Percentiles rank a stretch among this genome's conserved stretches.
Conservation (phyloP, 2,888 invertebrate species). For the Monochamus alternatus region DNA sequence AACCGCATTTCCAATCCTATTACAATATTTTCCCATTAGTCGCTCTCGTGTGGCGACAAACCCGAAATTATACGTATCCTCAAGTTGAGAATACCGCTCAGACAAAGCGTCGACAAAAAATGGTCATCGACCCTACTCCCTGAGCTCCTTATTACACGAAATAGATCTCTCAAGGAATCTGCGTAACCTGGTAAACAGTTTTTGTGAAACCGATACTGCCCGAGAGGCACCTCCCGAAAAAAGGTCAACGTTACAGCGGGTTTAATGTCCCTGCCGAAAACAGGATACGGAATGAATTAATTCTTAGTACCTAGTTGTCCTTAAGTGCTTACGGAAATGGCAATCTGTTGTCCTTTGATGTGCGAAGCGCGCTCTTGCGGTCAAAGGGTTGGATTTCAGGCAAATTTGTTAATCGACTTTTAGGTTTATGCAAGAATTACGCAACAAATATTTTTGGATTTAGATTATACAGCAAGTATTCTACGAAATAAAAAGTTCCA, state of each 20-base stretch:
- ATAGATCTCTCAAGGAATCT: neutral
- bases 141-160: neutral
- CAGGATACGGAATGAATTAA: constrained; percentile 2
- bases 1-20: too few species aligned
- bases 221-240: neutral
- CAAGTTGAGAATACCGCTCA: neutral
- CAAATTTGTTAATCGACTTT: neutral
- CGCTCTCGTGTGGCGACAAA: neutral
- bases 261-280: neutral
- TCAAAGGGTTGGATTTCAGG: neutral
- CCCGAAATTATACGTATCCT: neutral
- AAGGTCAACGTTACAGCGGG: neutral
- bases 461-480: too few species aligned
- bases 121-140: neutral
- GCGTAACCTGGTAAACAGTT: neutral
- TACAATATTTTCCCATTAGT: too few species aligned
- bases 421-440: too few species aligned
- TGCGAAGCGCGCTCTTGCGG: neutral
- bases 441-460: too few species aligned
- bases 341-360: neutral
- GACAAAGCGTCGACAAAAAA: neutral
- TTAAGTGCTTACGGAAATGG: neutral
- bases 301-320: neutral
- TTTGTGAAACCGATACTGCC: too few species aligned
- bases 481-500: too few species aligned